Base-by-base conservation (phyloP, 2,797 vertebrate genomes). In the Chiloscyllium punctatum region DNA sequence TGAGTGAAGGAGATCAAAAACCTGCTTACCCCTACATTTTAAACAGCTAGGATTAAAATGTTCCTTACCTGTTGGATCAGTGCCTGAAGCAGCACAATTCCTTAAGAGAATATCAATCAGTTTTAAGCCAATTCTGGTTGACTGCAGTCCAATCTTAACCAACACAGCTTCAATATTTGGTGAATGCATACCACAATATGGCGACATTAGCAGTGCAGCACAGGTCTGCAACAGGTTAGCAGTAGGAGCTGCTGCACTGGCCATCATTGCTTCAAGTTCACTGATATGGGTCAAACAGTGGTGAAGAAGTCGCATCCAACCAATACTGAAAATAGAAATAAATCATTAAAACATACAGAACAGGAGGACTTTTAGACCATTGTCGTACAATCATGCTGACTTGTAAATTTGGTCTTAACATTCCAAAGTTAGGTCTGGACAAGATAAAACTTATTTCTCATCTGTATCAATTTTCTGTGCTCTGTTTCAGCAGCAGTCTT, bases 161-260 rank as follows among this genome's bases (percentile, higher is more conserved):
- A 99, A 98, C 94, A 99, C 99, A 0, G 99, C 99, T 96, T 99
- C 99, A 0, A 99, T 99, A 97, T 99, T 99, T 96, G 99, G 99
- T 0, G 99, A 99, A 97, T 99, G 99, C 99, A 99, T 99, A 88
- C 99, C 99, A 94, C 99, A 99, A 96, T 99, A 99, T 0, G 99
- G 99, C 0, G 99, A 99, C 99, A 99, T 99, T 51, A 99, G 97
- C 96, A 99, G 97, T 0, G 99, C 99, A 1, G 99, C 99, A 48
- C 99, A 99, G 0, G 99, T 99, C 97, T 99, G 99, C 96, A 99
- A 97, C 95, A 99, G 98, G 96, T 99, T 99, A 91, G 99, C 99
- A 1, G 99, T 99, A 95, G 99, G 99, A 6, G 99, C 99, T 15
- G 99, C 99, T 4, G 99, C 99, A 95, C 99, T 98, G 69, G 99